These are phyloP conservation scores for Gadus macrocephalus DNA, from an alignment of 2,113 vertebrate species.

Conservation along the genomic window DNA sequence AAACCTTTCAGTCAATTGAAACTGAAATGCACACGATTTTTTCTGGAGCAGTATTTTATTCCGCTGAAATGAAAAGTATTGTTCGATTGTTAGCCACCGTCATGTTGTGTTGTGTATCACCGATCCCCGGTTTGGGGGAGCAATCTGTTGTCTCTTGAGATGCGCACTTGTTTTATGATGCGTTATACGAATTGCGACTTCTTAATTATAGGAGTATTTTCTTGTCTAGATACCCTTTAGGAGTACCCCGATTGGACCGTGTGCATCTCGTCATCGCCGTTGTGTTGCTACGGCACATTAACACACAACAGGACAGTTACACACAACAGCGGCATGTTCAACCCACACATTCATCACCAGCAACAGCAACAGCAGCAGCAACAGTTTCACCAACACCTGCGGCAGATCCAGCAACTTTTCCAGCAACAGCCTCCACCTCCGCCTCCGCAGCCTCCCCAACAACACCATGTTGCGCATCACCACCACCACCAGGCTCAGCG, in stretches of 20 bases:
- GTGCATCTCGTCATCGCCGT: no score
- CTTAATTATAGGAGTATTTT: no score
- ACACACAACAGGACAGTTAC: not conserved
- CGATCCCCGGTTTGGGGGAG: slow-evolving; percentile 9
- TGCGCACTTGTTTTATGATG: not conserved
- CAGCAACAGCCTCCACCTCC: slow-evolving; percentile 72
- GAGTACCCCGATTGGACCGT: no score
- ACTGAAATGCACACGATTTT: not conserved
- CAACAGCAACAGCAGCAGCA: slow-evolving; percentile 63
- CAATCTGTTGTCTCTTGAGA: slow-evolving; percentile 46
- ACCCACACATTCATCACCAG: slow-evolving; percentile 76
- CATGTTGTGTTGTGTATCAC: not conserved
- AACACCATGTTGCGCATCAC: slow-evolving; percentile 67
- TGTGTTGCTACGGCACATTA: no score
- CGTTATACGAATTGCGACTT: not conserved
- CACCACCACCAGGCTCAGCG: slow-evolving; percentile 71
- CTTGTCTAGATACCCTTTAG: no score
- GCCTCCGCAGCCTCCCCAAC: slow-evolving; percentile 63
- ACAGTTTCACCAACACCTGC: slow-evolving; percentile 81
- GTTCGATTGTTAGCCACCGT: slow-evolving; percentile 18
- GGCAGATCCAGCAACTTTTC: slow-evolving; percentile 84
- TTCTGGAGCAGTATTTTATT: no score
- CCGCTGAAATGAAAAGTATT: slow-evolving; percentile 12
- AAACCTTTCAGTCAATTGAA: not conserved
- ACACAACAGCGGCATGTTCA: slow-evolving; percentile 77